A percentile compares a stretch with the other conserved stretches of the same genome.
Evolutionary conservation across 2,113 vertebrate species (phyloP).

Genomic region (Nyctibius bracteatus): DNA sequence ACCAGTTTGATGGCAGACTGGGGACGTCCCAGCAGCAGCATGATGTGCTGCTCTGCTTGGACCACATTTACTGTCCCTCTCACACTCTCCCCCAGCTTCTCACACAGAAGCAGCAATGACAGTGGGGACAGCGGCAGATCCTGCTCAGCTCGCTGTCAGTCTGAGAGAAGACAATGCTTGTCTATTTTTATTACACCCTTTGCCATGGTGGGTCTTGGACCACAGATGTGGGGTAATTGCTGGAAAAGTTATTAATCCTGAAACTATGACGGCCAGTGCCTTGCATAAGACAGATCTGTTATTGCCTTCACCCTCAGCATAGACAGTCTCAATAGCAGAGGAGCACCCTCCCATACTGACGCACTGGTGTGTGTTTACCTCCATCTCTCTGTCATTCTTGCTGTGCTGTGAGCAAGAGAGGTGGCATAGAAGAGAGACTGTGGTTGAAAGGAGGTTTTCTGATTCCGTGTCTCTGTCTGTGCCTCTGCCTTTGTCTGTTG

Average conservation of each 20-base stretch:
- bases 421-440: not conserved
- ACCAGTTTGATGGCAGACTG: rapidly evolving
- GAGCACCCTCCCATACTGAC: not conserved
- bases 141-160: rapidly evolving
- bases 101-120: not conserved
- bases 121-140: not conserved
- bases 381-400: not conserved
- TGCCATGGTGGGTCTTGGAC: not conserved
- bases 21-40: rapidly evolving
- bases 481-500: slow-evolving; percentile 46
- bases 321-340: not conserved
- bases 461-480: not conserved
- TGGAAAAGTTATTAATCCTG: not conserved
- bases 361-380: not conserved
- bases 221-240: not conserved
- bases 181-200: not conserved
- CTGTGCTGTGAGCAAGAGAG: not conserved
- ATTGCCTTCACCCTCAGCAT: not conserved
- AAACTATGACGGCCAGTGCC: not conserved
- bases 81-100: not conserved
- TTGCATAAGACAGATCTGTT: not conserved
- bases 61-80: not conserved
- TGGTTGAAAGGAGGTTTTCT: slow-evolving; percentile 14
- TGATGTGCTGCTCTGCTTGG: not conserved
- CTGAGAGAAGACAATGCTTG: not conserved